These are phyloP conservation scores for Aricia artaxerxes DNA, from an alignment of 2,888 invertebrate genomes.

Conservation along the genomic window DNA sequence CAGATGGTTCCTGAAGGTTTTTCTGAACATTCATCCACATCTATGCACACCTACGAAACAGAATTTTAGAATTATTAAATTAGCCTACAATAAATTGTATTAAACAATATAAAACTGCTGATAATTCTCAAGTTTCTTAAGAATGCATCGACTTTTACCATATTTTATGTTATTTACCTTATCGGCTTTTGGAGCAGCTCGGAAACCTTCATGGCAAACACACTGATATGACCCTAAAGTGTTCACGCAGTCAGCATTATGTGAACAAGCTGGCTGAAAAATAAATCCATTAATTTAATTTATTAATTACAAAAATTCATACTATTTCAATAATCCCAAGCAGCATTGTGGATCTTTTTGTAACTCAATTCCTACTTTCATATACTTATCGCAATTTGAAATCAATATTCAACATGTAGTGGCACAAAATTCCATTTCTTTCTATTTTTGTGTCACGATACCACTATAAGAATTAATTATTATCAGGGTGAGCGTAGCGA, in stretches of 20 bases:
- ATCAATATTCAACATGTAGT: too few species aligned
- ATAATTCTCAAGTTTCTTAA: too few species aligned
- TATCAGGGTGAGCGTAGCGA: too few species aligned
- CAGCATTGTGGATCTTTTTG: too few species aligned
- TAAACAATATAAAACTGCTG: too few species aligned
- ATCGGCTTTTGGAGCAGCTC: constrained; percentile 68
- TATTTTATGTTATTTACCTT: constrained; percentile 52
- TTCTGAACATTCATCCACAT: constrained; percentile 84
- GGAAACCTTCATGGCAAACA: constrained; percentile 67
- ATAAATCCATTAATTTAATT: background rate
- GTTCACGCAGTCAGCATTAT: constrained; percentile 72
- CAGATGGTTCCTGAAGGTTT: constrained; percentile 77
- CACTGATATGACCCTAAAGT: constrained; percentile 74
- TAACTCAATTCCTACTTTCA: too few species aligned
- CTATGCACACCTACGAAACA: constrained; percentile 71
- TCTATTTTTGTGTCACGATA: background rate
- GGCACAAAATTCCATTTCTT: too few species aligned
- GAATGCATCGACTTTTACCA: too few species aligned
- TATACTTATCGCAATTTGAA: too few species aligned
- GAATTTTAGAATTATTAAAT: too few species aligned
- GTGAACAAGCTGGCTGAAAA: constrained; percentile 65
- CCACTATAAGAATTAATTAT: background rate
- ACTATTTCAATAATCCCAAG: too few species aligned
- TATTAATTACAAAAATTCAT: background rate
- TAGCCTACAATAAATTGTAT: too few species aligned